Conservation (phyloP, 2,797 vertebrate genomes). For the Brotula barbata region DNA sequence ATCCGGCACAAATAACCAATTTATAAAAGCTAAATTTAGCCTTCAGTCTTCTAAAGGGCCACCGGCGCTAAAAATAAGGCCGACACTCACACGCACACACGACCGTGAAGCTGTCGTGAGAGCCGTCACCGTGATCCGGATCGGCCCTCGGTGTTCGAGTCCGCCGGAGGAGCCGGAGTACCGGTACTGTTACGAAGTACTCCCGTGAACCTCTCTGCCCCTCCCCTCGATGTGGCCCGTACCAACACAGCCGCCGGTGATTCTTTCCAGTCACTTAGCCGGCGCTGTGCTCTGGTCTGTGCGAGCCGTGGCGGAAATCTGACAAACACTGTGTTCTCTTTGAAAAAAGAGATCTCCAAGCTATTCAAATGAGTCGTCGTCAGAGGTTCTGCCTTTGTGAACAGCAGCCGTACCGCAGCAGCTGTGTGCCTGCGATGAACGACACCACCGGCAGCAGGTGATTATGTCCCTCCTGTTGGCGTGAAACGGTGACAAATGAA, state of each 20-base stretch:
- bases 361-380: conserved; percentile 35
- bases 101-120: conserved; percentile 24
- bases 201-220: conserved; percentile 37
- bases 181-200: no score
- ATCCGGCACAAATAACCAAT: conserved; percentile 69
- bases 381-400: conserved; percentile 35
- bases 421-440: conserved; percentile 65
- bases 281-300: conserved; percentile 2
- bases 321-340: conserved; percentile 1
- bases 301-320: conserved; percentile 2
- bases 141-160: conserved; percentile 39
- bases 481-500: conserved; percentile 64
- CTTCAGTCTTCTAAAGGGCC: conserved; percentile 52
- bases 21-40: conserved; percentile 69
- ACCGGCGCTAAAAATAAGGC: conserved; percentile 37
- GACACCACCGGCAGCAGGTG: conserved; percentile 60
- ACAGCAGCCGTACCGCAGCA: conserved; percentile 48
- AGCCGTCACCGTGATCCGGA: conserved; percentile 40
- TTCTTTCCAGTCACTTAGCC: conserved; percentile 11
- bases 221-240: conserved; percentile 29
- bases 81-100: conserved; percentile 13
- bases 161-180: conserved; percentile 33
- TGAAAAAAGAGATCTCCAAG: conserved; percentile 5
- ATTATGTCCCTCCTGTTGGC: conserved; percentile 68
- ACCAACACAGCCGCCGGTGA: not conserved